Percentiles rank a stretch among this genome's conserved stretches.
These are phyloP conservation scores for Notiomystis cincta DNA, from an alignment of 2,113 vertebrate species.

Conservation along the genomic window DNA sequence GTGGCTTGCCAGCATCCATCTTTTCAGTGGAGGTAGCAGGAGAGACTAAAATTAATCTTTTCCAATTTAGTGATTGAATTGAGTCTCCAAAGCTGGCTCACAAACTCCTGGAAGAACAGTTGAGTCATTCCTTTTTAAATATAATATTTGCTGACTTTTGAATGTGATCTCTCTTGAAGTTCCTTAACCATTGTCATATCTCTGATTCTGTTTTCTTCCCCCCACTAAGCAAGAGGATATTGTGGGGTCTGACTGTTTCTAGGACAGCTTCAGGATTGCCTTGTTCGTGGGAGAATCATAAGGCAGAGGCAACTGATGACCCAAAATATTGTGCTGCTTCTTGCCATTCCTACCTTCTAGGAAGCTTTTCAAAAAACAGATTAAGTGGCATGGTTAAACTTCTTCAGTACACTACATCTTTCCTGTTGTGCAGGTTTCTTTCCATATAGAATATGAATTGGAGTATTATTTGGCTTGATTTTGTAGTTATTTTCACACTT, in stretches of 20 bases:
- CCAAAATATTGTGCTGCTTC: not conserved
- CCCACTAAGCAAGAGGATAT: not conserved
- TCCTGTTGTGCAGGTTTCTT: not conserved
- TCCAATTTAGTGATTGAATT: conserved; percentile 35
- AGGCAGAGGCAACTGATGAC: not conserved
- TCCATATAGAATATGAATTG: not conserved
- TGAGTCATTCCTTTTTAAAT: conserved; percentile 28
- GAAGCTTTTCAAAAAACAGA: not conserved
- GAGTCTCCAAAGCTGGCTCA: not conserved
- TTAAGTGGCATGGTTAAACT: not conserved
- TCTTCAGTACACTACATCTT: not conserved
- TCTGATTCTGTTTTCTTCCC: not conserved
- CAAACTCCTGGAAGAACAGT: not conserved
- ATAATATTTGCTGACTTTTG: not conserved
- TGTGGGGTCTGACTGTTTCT: not conserved
- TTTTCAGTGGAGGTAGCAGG: not conserved
- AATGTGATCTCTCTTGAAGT: not conserved
- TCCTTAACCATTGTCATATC: not conserved
- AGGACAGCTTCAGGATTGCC: not conserved
- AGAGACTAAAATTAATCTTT: not conserved
- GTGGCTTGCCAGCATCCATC: conserved; percentile 3
- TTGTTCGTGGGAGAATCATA: not conserved
- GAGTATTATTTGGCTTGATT: not conserved
- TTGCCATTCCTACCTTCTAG: not conserved
- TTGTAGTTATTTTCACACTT: not conserved